A percentile compares a stretch with the other conserved stretches of the same genome.
phyloP scores from a whole-genome alignment of 2,888 invertebrate genomes.

The Heliconius aoede region DNA sequence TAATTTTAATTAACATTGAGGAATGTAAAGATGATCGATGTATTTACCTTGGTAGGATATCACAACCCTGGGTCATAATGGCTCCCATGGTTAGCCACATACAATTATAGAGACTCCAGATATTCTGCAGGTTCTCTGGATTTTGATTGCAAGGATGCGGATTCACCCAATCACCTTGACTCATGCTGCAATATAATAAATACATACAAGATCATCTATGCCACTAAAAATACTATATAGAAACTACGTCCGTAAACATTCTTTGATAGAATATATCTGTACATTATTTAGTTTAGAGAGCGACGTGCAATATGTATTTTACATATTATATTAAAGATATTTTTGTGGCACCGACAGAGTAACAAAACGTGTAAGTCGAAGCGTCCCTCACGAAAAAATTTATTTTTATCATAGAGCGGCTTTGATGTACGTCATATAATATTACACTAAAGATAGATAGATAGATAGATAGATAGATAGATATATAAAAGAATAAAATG shows the following conservation, averaged over 20 bases:
- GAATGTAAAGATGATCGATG: no score
- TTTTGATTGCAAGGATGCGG: slow-evolving; percentile 94
- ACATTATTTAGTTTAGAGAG: background rate
- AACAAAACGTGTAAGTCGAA: slow-evolving; percentile 11
- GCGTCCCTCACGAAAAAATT: slow-evolving; percentile 6
- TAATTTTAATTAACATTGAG: background rate
- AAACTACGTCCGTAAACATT: background rate
- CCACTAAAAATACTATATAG: background rate
- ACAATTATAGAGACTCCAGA: slow-evolving; percentile 93
- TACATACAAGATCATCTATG: background rate
- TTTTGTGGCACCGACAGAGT: slow-evolving; percentile 3
- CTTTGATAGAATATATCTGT: background rate
- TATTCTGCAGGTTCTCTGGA: slow-evolving; percentile 93
- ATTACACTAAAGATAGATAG: background rate
- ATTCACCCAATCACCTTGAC: slow-evolving; percentile 96
- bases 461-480: background rate
- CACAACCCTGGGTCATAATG: slow-evolving; percentile 96
- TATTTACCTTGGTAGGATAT: slow-evolving; percentile 93
- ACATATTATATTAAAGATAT: slow-evolving; percentile 1
- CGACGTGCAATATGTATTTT: background rate
- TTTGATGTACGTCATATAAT: slow-evolving; percentile 10
- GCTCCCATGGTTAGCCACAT: slow-evolving; percentile 97
- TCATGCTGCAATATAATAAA: slow-evolving; percentile 89
- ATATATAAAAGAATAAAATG: background rate
- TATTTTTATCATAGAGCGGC: slow-evolving; percentile 4